Base-by-base conservation (phyloP, 2,888 invertebrate species). In the Leptinotarsa rubiginosa region DNA sequence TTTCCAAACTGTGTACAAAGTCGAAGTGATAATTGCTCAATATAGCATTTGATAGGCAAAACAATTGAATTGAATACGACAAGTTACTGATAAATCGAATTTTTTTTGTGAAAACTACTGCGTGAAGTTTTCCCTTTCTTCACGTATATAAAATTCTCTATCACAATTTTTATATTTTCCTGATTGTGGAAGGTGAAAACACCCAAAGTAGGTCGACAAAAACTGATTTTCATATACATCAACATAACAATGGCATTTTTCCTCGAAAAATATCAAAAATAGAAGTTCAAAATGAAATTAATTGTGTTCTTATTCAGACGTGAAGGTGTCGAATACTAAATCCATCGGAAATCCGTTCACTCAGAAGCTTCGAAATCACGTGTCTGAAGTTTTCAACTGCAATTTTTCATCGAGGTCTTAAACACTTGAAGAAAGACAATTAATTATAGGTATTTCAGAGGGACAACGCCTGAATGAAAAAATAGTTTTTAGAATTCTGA, bases 401-500 rank as follows among this genome's bases (percentile, higher is more conserved):
- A 56, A 56, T 56, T 56, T 56, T 22, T 56, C 56, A 56, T 56
- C 56, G 18, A 15, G 56, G 22, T 15, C 22, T 56, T 20, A 15
- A 56, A 56, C 56, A 56, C 56, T 56, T 22, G 56, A 22, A 56
- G 22, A 56, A 56, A 20, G 56, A 56, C 56, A 56, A 56, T 56
- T 56, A 56, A 56, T 56, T 56, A 56, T 56, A 56, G 56, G 56
- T 56, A 56, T 56, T 56, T 56, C 13, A 25, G 13, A 56, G 56
- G 22, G 22, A 20, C 18, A 56, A 20, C 56, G 56, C 56, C 22
- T 20, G 56, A 56, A 56, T 20, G 56, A 56, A 56, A 56, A 56
- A 56, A 56, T 56, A 56, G 56, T 56, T 56, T 56, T 56, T 22
- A 56, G 56, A 56, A 56, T 56, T 56, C 56, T 56, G 56, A 56